Base-by-base conservation (phyloP, 2,888 invertebrate species). In the Cantharis rustica region DNA sequence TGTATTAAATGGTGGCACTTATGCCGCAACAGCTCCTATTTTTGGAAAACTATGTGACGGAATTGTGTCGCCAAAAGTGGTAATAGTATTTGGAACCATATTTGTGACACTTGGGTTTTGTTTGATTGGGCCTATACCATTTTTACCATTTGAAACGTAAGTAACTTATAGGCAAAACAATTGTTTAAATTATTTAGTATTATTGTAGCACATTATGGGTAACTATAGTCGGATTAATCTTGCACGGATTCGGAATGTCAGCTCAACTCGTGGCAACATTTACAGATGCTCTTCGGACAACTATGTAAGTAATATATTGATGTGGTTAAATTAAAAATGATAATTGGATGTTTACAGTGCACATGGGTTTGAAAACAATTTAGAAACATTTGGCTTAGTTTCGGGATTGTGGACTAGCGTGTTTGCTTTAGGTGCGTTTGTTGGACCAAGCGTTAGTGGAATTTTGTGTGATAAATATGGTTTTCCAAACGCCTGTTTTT, bases 351-450 rank as follows among this genome's bases (percentile, higher is more conserved):
- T n/a, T 26, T 66, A 2, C 17, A 95, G 95, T 83, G 89, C 90
- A 0, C 90, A 92, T 81, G 95, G 95, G 1, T 93, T 96, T 81
- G 94, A 95, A 0, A 95, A 97, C 87, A 94, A 93, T 78, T 90
- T 97, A 80, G 95, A 96, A 84, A 97, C 97, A 0, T 97, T 96
- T 85, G 97, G 97, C 0, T 89, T 97, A 61, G 94, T 97, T 10
- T 96, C 97, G 0, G 97, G 96, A 0, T 90, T 97, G 83, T 97
- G 96, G 94, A 96, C 97, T 1, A 96, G 96, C 0, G 93, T 95
- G 0, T 96, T 97, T 84, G 96, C 97, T 0, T 89, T 97, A 10
- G 97, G 97, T 0, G 95, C 95, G 1, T 95, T 95, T 87, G 92
- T 95, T 70, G 96, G 96, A 0, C 95, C 95, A 1, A 94, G 94